Conservation (phyloP, 64 coral and sea anemone genomes). For the Dendrophyllia cribrosa region DNA sequence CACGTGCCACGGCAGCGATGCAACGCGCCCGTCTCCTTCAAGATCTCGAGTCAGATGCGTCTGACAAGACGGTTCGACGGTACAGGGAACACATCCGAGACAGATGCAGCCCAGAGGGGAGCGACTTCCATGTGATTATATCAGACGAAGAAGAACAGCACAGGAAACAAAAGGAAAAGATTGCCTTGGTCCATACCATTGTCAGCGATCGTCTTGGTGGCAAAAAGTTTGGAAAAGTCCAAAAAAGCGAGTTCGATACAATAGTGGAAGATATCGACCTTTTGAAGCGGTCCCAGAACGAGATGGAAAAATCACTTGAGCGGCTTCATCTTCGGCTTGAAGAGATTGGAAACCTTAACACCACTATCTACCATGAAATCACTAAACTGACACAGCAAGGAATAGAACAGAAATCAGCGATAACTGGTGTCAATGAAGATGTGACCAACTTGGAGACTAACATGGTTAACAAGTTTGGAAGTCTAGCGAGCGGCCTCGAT, state of each 20-base stretch:
- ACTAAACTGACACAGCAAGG: neutral
- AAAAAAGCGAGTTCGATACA: conserved; percentile 50
- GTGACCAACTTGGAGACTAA: neutral
- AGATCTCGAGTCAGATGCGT: conserved; percentile 57
- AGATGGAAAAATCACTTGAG: conserved; percentile 44
- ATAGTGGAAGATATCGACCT: conserved; percentile 25
- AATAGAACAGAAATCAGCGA: conserved; percentile 10
- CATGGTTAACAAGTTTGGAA: conserved; percentile 18
- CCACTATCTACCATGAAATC: conserved; percentile 30
- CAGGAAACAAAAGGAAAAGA: conserved; percentile 62
- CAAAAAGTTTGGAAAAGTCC: conserved; percentile 46
- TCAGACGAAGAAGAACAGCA: conserved; percentile 72
- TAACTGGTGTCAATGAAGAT: neutral
- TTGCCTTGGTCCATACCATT: conserved; percentile 43
- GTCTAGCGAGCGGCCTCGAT: conserved; percentile 9
- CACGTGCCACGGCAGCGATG: conserved; percentile 82
- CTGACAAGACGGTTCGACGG: conserved; percentile 44
- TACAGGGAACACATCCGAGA: conserved; percentile 67
- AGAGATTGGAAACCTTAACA: conserved; percentile 33
- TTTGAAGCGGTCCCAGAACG: conserved; percentile 9
- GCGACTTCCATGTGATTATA: conserved; percentile 39
- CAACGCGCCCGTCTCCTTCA: conserved; percentile 82
- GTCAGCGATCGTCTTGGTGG: conserved; percentile 51
- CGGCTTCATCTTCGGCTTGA: conserved; percentile 30
- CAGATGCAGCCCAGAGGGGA: conserved; percentile 75